Percentiles rank a stretch among this genome's conserved stretches.
Conservation (phyloP, 2,113 vertebrate genomes). For the Pelecanus crispus region DNA sequence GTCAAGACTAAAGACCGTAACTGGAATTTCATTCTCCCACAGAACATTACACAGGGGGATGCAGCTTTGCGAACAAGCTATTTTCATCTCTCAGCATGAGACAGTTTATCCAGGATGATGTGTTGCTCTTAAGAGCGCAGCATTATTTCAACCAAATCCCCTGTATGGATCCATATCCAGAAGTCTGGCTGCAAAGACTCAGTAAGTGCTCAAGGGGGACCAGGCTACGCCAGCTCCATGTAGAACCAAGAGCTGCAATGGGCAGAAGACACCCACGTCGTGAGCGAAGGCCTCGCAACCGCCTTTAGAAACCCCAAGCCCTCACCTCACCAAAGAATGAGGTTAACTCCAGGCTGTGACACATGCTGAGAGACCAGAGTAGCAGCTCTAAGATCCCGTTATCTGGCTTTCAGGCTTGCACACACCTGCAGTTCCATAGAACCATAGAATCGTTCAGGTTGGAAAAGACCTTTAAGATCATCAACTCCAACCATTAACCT, state of each 20-base stretch:
- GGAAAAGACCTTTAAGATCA: no score
- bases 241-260: background rate
- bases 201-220: rapidly evolving
- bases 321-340: no score
- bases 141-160: background rate
- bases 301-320: background rate
- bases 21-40: background rate
- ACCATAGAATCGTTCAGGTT: no score
- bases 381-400: background rate
- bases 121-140: background rate
- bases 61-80: background rate
- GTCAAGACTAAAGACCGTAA: background rate
- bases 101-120: background rate
- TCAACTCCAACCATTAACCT: no score
- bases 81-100: background rate
- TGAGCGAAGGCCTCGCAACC: rapidly evolving
- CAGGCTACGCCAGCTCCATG: background rate
- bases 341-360: background rate
- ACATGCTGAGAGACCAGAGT: rapidly evolving
- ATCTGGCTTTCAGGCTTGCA: background rate
- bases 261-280: background rate
- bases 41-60: background rate
- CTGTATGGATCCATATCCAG: rapidly evolving
- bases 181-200: background rate
- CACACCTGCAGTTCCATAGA: no score